Base-by-base conservation (phyloP, 2,113 vertebrate species). In the Actinemys pallida region DNA sequence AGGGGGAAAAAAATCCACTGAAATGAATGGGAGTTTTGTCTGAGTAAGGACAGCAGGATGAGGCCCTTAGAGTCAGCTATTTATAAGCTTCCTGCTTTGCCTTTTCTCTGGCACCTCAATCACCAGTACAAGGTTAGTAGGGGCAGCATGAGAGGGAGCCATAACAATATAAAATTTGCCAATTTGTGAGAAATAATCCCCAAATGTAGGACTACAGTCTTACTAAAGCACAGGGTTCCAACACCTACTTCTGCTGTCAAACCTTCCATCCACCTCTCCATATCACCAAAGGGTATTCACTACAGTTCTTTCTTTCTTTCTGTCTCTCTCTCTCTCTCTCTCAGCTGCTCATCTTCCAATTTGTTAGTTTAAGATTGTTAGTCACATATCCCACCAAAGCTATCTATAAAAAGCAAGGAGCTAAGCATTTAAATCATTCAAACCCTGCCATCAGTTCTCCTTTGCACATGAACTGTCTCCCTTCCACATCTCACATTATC, bases 171-270 rank as follows among this genome's bases (percentile, higher is more conserved):
- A 85, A 54, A n/a, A 93, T 89, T 87, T 45, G 39, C 79, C 2
- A 76, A 24, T 39, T 88, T 52, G 83, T 49, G 81, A 86, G 35
- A 50, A 17, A 78, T 78, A 87, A 29, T 47, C 42, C 89, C 62
- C 87, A 72, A 92, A 92, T 10, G 11, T 2, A 50, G 25, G 25
- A n/a, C 56, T 87, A 76, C 47, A 85, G 91, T 1, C 22, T 90
- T 14, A 88, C 82, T 88, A 0, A 2, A 93, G n/a, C 62, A 62
- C 81, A 24, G 22, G 35, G 11, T 53, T 92, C 42, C 59, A 87
- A 45, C 0, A 0, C 3, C 20, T 0, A 0, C 45, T 47, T 79
- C 1, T 47, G 7, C 47, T 87, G 65, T 4, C 53, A 50, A 5
- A 0, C 47, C 72, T 91, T 79, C 76, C 27, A 76, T 8, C n/a